Evolutionary conservation across 2,888 invertebrate species (phyloP).

Genomic region (Anoncus sp.): DNA sequence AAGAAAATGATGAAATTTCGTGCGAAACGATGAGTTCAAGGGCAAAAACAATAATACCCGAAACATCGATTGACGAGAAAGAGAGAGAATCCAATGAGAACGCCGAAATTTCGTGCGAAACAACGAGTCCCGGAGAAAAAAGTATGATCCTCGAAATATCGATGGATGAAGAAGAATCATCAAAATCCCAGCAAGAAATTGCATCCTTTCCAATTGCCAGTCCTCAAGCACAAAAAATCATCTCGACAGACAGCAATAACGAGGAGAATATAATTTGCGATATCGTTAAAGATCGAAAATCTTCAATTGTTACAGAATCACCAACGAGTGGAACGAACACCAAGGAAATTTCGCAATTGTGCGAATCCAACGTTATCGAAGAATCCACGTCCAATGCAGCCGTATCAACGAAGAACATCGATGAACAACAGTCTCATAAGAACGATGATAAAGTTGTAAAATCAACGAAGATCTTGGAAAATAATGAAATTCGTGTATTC

Average conservation of each 20-base stretch:
- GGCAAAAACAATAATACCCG: background rate
- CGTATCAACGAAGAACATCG: conserved; percentile 8
- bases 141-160: background rate
- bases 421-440: background rate
- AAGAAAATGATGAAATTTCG: conserved; percentile 3
- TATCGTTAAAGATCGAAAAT: conserved; percentile 65
- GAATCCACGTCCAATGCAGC: no score
- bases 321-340: conserved; percentile 33
- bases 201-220: background rate
- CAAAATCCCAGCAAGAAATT: background rate
- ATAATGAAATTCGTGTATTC: conserved; percentile 1
- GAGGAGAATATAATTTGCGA: conserved; percentile 32
- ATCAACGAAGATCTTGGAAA: conserved; percentile 8
- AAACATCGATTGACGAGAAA: background rate
- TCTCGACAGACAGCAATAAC: conserved; percentile 17
- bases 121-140: background rate
- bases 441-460: background rate
- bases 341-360: conserved; percentile 23
- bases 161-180: background rate
- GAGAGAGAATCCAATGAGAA: background rate
- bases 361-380: conserved; percentile 1
- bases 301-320: conserved; percentile 71
- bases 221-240: background rate
- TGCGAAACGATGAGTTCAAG: background rate
- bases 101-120: conserved; percentile 7